Evolutionary conservation across 2,113 vertebrate species (phyloP), one percentile per base, ranked within the genome.

Genomic region (Okapia johnstoni): DNA sequence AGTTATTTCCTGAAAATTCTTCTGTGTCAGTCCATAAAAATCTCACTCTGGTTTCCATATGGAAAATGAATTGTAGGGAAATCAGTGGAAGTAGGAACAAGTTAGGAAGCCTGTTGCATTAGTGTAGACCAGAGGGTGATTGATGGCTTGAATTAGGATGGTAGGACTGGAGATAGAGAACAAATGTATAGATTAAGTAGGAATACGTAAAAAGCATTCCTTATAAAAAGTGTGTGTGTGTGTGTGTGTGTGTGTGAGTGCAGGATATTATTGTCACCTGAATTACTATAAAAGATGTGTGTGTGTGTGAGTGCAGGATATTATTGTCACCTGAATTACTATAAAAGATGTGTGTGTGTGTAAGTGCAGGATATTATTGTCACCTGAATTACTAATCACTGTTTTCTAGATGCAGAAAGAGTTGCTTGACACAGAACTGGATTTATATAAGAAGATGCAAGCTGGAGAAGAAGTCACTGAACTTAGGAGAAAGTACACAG

Each of bases 371-470:
- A 85, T 84, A 87, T 89, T 93, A 73, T 79, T 97, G 19, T 93
- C 46, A 96, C 84, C 87, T 98, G 96, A 98, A 97, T 89, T 98
- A 86, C 96, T 96, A 76, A 86, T 94, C 96, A 92, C 80, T 63
- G 58, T 98, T 98, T 98, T 97, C 97, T 98, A 99, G 99, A 99
- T 99, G 98, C 99, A 99, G 98, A 99, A 99, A 97, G 99, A 99
- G 94, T 99, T 99, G 40, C 99, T 99, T 97, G 99, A 99, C 97
- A 99, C 99, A 81, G 99, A 99, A 98, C 98, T 99, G 98, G 99
- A 99, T 97, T 99, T 99, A 96, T 99, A 99, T 98, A 99, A 99
- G 98, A 99, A 99, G 99, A 99, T 99, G 98, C 99, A 99, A 98
- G 99, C 99, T 93, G 99, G 99, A 97, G 99, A 99, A 97, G 99